Evolutionary conservation across 2,888 invertebrate species (phyloP), one percentile per base, ranked within the genome.

Genomic region (Linnaemya tessellans): DNA sequence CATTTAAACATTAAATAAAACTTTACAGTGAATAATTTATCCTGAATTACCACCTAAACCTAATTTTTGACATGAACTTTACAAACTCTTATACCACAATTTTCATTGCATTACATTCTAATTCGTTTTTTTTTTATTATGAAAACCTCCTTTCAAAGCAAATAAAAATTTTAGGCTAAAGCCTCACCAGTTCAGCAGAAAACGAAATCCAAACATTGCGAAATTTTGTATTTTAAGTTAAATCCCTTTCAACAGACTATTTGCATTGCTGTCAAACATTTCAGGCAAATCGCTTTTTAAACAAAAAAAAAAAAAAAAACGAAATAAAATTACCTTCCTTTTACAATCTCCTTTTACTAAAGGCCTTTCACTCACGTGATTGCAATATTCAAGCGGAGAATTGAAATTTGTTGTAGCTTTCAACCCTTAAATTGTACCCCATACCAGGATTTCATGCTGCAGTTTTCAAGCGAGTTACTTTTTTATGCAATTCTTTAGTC

Each of bases 251-350:
- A 18, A 13, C 7, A 9, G 18, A 15, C 43, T 74, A 15, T 84
- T 73, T 77, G 67, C 46, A 54, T 62, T 84, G 68, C 65, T 81
- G 81, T 78, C 68, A 84, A 84, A 84, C 81, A 81, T 70, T 68
- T 41, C 56, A 74, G 9, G 41, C 67, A 41, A 78, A 81, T 68
- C 73, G 58, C 25, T 75, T 80, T 62, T 46, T 25, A 25, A 15
- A 25, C 20, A 11, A 41, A 41, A 3, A 41, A 10, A 35, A 46
- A 54, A 43, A 71, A 51, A 77, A 71, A 79, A 38, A n/a, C n/a
- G n/a, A n/a, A n/a, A n/a, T n/a, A n/a, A n/a, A n/a, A n/a, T n/a
- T n/a, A 30, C 54, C 67, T 58, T 18, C 81, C 56, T 64, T 78
- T 41, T 9, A 41, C 43, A 56, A 67, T 15, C 35, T 18, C 9